Base-by-base conservation (phyloP, 1,140 invertebrate species). In the Schlechtendalia chinensis region DNA sequence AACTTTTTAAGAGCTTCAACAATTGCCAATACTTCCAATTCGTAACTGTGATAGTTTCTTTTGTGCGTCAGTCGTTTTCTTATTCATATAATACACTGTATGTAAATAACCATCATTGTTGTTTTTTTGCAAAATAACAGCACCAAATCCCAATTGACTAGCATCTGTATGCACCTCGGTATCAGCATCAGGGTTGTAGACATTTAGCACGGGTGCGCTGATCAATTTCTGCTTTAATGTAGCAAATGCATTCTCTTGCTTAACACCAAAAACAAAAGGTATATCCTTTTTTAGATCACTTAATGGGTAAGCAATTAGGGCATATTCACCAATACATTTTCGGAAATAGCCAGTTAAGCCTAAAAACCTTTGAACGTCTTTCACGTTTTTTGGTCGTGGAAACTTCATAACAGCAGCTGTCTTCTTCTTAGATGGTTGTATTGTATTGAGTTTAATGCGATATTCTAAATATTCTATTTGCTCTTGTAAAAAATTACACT, bases 21-120 rank as follows among this genome's bases (percentile, higher is more conserved):
- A 0, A 86, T 84, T 0, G 85, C 85, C 8, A 87, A 54, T 0
- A 84, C 86, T 67, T 87, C 84, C 0, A 86, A 54, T 61, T 87
- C 85, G 59, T 85, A 86, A 0, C 84, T 86, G 82, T 86, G 85
- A 83, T 87, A 85, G 65, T 83, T 82, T 16, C n/a, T 81, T 17
- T 82, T 85, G 83, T 39, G 69, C 81, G 2, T 67, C 59, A 5
- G 83, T 83, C 53, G 83, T 84, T 32, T 84, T 83, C n/a, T 83
- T 53, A 81, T 84, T 85, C 59, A 83, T 86, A 81, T 86, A 86
- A 32, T 80, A 82, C 3, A 87, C 83, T 0, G 84, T 83, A 22
- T 84, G 82, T 56, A 81, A 54, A 58, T 81, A 24, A 45, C 69
- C 58, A 47, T 81, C 61, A 50, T 67, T 54, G 24, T 82, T 81